Conservation (phyloP, 2,888 invertebrate species). For the Lithophane socia region DNA sequence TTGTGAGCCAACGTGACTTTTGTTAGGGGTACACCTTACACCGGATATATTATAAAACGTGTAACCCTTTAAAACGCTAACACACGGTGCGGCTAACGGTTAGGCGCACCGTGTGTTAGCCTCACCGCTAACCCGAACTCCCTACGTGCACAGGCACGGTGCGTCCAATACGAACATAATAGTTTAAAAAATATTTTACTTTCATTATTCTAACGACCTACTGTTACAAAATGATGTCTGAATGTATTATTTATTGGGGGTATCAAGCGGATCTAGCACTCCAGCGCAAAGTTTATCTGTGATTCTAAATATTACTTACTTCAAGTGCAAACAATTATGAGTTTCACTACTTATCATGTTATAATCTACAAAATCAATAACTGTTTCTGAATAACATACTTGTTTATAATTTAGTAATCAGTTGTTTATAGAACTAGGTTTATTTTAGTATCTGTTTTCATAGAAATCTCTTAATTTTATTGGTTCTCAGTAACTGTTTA, state of each 20-base stretch:
- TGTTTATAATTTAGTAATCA: slow-evolving; percentile 19
- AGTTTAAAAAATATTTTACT: slow-evolving; percentile 19
- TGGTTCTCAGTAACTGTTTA: slow-evolving; percentile 1
- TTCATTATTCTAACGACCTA: slow-evolving; percentile 15
- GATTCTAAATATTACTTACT: slow-evolving; percentile 18
- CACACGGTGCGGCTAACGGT: too few species aligned
- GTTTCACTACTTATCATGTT: slow-evolving; percentile 12
- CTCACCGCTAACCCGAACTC: neutral
- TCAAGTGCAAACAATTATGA: slow-evolving; percentile 37
- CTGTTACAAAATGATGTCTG: slow-evolving; percentile 21
- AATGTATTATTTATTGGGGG: neutral
- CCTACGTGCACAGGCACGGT: neutral
- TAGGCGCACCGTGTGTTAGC: too few species aligned
- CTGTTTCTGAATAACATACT: slow-evolving; percentile 28
- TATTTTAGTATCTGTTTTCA: slow-evolving; percentile 10
- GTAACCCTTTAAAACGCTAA: neutral
- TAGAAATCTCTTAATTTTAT: slow-evolving; percentile 5
- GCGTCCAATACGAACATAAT: slow-evolving; percentile 1
- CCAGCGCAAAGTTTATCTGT: slow-evolving; percentile 40
- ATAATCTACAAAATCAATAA: slow-evolving; percentile 39
- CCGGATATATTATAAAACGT: neutral
- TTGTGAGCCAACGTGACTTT: neutral
- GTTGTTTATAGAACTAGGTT: slow-evolving; percentile 12
- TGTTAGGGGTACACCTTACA: neutral
- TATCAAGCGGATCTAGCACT: slow-evolving; percentile 22